Base-by-base conservation (phyloP, 2,113 vertebrate genomes). In the Nothocercus nigrocapillus region DNA sequence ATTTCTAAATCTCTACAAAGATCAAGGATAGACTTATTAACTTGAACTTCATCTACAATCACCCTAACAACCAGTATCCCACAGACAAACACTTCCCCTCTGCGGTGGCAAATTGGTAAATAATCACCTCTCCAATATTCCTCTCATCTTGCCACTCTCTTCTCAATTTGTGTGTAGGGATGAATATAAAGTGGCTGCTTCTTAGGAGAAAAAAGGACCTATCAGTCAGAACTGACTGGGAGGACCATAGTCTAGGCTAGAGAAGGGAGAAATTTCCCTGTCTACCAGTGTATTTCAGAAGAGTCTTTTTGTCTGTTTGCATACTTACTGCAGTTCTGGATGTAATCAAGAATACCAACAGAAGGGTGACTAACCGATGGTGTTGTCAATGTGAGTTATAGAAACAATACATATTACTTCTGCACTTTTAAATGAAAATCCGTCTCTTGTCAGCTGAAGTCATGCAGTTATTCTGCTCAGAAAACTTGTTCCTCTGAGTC, bases 41-140 rank as follows among this genome's bases (percentile, higher is more conserved):
- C 79, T 91, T 93, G 10, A 79, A 40, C 38, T 91, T 89, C 67
- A 94, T 79, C 85, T 88, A 76, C 78, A 88, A 96, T 95, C 85
- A 88, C 53, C 53, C 27, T 82, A 75, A 49, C 49, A 85, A 59
- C 21, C 88, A 89, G 63, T 82, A 80, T 69, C 44, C 25, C 67
- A 80, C 88, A 89, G 74, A 94, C n/a, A 95, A 89, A 44, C 49
- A 32, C 49, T 91, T 89, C 22, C 19, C 34, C 79, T 28, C 44
- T 85, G 36, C 25, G 77, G 59, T 25, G 45, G 70, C 32, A 94
- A 94, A 94, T 28, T 66, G 53, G 61, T 88, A 75, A 94, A 85
- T 85, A 94, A 85, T 69, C 63, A 77, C n/a, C 9, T 85, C 70
- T 82, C 19, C 47, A 76, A 28, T 21, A 32, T 68, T 68, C 17